Evolutionary conservation across 2,797 vertebrate genomes (phyloP).

Genomic region (Sylvia borin): DNA sequence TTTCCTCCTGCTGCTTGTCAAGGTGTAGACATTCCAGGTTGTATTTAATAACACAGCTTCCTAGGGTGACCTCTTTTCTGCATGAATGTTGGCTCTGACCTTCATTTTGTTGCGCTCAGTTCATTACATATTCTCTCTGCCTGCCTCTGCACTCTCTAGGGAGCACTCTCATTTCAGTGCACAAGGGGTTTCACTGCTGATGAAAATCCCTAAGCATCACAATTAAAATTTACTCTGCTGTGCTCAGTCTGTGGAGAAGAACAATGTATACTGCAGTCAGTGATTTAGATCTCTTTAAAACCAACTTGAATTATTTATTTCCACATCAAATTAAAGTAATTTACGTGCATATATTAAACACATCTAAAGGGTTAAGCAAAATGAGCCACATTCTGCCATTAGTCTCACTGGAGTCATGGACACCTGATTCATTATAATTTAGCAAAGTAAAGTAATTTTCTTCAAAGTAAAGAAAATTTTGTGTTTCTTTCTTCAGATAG

Average conservation of each 20-base stretch:
- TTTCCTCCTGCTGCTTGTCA: slow-evolving; percentile 42
- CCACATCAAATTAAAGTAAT: background rate
- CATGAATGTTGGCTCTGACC: slow-evolving; percentile 33
- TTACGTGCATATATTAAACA: background rate
- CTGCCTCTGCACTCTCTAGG: background rate
- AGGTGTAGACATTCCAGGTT: background rate
- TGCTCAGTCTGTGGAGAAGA: background rate
- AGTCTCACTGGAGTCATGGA: background rate
- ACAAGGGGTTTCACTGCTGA: slow-evolving; percentile 12
- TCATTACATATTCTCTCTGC: slow-evolving; percentile 48
- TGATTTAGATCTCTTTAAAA: slow-evolving; percentile 26
- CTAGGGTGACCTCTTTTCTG: slow-evolving; percentile 15
- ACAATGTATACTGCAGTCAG: background rate
- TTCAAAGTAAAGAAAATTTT: background rate
- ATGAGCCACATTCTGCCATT: background rate
- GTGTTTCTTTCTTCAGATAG: background rate
- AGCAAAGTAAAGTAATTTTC: background rate
- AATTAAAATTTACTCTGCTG: slow-evolving; percentile 47
- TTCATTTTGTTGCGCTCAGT: slow-evolving; percentile 34
- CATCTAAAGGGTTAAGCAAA: slow-evolving; percentile 20
- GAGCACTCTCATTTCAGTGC: background rate
- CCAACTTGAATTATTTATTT: slow-evolving; percentile 12
- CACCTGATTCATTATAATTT: background rate
- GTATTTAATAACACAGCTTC: slow-evolving; percentile 35
- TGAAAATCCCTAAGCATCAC: slow-evolving; percentile 42